phyloP scores from a whole-genome alignment of 2,888 invertebrate genomes.

The Tenthredo notha region DNA sequence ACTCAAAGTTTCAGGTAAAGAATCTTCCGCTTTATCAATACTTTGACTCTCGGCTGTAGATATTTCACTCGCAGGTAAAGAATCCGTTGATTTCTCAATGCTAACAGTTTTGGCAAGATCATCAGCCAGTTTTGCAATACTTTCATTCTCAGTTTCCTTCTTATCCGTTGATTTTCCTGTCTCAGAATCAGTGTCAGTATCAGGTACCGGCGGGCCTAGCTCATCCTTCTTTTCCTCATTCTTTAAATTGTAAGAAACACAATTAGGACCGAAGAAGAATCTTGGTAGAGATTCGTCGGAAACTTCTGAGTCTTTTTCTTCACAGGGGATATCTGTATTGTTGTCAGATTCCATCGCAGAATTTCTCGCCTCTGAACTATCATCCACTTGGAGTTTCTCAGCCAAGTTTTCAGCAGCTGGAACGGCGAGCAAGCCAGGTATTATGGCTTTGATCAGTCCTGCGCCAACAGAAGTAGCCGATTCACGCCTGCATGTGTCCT shows the following conservation, averaged over 20 bases:
- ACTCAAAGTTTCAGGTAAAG: not conserved
- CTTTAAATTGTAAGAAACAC: constrained; percentile 68
- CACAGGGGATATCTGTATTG: constrained; percentile 4
- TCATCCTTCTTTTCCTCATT: constrained; percentile 9
- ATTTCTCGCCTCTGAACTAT: not conserved
- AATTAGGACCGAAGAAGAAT: constrained; percentile 77
- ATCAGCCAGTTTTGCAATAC: constrained; percentile 20
- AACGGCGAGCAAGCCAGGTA: constrained; percentile 37
- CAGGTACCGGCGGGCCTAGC: not conserved
- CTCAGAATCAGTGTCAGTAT: not conserved
- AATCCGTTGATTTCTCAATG: constrained; percentile 18
- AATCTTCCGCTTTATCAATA: not conserved
- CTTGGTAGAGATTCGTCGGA: constrained; percentile 65
- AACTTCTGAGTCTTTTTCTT: not conserved
- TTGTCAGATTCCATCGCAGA: constrained; percentile 10
- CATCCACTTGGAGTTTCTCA: not conserved
- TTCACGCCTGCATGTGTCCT: constrained; percentile 26
- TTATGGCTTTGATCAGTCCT: constrained; percentile 7
- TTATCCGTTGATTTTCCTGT: not conserved
- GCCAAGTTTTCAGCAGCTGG: constrained; percentile 10
- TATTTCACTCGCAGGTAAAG: not conserved
- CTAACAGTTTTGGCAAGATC: constrained; percentile 34
- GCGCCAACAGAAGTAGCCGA: not conserved
- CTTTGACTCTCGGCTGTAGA: not conserved
- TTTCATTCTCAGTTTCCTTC: constrained; percentile 17